These are phyloP conservation scores for Lycocerus yunnanus DNA, from an alignment of 2,888 invertebrate genomes.

Conservation along the genomic window DNA sequence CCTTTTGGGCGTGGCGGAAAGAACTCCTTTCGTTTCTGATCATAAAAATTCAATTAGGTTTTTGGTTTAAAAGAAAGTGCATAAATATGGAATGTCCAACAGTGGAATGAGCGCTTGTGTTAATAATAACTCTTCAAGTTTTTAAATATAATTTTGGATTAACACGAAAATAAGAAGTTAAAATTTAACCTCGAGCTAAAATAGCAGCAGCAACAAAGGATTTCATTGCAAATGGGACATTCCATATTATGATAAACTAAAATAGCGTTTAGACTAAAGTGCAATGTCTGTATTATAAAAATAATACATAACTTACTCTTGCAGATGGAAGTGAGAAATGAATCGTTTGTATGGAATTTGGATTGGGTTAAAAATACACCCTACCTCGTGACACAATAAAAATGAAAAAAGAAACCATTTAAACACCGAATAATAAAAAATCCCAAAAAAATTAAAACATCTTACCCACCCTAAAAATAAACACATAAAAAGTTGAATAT, in stretches of 20 bases:
- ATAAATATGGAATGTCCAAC: background rate
- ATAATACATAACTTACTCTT: background rate
- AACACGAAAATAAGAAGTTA: background rate
- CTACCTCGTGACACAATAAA: background rate
- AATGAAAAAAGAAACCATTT: background rate
- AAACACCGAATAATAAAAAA: background rate
- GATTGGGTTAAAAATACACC: background rate
- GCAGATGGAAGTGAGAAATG: background rate
- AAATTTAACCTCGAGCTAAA: background rate
- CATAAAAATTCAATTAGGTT: background rate
- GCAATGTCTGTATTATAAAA: constrained; percentile 20
- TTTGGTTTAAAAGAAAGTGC: background rate
- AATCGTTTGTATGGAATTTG: background rate
- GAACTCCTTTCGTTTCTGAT: constrained; percentile 67
- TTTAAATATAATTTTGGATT: no score
- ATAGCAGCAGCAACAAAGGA: background rate
- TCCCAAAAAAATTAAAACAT: background rate
- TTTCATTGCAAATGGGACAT: background rate
- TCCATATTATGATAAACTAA: constrained; percentile 13
- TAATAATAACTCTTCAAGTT: no score
- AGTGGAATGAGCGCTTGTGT: no score
- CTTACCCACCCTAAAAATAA: background rate
- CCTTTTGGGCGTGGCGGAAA: constrained; percentile 68
- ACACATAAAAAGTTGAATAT: background rate
- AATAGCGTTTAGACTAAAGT: constrained; percentile 16